phyloP scores from a whole-genome alignment of 2,797 vertebrate species.

The Acridotheres tristis region DNA sequence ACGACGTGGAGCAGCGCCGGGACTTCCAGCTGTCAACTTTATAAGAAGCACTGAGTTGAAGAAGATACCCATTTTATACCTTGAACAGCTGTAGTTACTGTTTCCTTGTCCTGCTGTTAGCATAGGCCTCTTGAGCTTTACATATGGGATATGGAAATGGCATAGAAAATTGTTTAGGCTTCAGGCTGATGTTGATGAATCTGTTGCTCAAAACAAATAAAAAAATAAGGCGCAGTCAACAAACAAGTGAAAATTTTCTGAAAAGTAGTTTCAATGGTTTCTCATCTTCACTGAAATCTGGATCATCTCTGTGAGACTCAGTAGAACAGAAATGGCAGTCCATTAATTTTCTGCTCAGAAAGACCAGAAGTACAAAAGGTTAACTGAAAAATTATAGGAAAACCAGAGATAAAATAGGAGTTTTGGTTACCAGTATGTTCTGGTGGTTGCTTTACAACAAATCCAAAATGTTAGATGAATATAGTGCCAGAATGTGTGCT shows the following conservation, averaged over 20 bases:
- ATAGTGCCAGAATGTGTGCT: neutral
- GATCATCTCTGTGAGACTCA: neutral
- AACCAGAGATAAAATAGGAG: neutral
- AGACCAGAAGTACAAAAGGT: neutral
- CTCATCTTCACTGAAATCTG: neutral
- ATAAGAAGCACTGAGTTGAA: neutral
- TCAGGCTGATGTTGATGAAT: neutral
- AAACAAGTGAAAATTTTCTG: neutral
- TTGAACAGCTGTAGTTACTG: neutral
- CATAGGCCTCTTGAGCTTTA: accelerated
- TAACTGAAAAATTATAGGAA: neutral
- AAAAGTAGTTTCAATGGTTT: neutral
- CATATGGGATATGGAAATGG: accelerated
- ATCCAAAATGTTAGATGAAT: neutral
- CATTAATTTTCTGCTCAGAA: neutral
- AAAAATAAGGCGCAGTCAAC: neutral
- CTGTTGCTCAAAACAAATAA: neutral
- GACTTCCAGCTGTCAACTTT: accelerated
- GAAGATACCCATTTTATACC: neutral
- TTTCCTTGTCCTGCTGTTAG: neutral
- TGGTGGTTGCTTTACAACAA: neutral
- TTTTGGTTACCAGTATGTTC: neutral
- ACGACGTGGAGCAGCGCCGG: accelerated
- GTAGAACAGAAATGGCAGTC: neutral
- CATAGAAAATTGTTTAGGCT: neutral